Base-by-base conservation (phyloP, 2,888 invertebrate genomes). In the Cyclophora punctaria region DNA sequence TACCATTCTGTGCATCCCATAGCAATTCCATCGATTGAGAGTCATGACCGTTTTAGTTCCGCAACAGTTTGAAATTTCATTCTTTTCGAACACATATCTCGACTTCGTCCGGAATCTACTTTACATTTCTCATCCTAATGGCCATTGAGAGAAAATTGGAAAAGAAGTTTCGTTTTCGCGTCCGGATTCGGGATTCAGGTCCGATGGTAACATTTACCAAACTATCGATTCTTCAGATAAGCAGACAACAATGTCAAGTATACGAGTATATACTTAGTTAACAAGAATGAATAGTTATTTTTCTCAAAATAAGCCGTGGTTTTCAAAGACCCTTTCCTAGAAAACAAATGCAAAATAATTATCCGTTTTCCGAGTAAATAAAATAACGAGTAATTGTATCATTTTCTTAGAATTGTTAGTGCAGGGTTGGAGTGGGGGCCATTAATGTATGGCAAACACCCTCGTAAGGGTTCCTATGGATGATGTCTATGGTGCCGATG, bases 41-140 rank as follows among this genome's bases (percentile, higher is more conserved):
- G 20, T 64, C 56, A 62, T 57, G 62, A 62, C 68, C 74, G 63
- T 63, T 69, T 72, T 69, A 65, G 63, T 70, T 75, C 75, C 74
- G 78, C 77, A 79, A 80, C 72, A 77, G 77, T 81, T 80, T 74
- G 75, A 80, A 83, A 83, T 83, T 87, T 84, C 79, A 83, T 85
- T 86, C 84, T 85, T 82, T 75, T 75, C 78, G 71, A 82, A 84
- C 81, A 81, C 82, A 85, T 83, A 86, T 84, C 83, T 83, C 80
- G 83, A 79, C 75, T 83, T 79, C 82, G 75, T 74, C 71, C 78
- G 78, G 79, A 84, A 84, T 84, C 85, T 85, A 86, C 81, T 86
- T 85, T 86, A 83, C 86, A 86, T 87, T 88, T 85, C 82, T 87
- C 87, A 86, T 87, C 84, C 81, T 86, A 88, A 88, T 87, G 84